phyloP scores from a whole-genome alignment of 1,140 invertebrate species.

The Plutomurus gul region DNA sequence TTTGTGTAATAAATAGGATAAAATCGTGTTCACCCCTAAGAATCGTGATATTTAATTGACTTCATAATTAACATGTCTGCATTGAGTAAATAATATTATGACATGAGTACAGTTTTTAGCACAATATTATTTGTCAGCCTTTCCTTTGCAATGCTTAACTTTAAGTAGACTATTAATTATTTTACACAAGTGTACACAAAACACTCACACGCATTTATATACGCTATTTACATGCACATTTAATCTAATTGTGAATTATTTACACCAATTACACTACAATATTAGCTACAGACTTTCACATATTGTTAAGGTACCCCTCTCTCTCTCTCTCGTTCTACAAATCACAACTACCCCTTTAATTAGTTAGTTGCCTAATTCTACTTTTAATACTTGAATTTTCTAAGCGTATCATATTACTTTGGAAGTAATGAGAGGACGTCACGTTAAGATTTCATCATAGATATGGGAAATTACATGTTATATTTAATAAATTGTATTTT shows the following conservation, averaged over 20 bases:
- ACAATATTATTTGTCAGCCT: constrained; percentile 3
- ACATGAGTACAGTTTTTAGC: background rate
- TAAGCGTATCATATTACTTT: constrained; percentile 11
- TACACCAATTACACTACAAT: background rate
- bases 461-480: constrained; percentile 4
- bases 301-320: no score
- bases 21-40: background rate
- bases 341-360: background rate
- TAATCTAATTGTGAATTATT: background rate
- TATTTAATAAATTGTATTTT: background rate
- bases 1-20: no score
- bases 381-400: background rate
- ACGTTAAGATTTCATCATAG: constrained; percentile 1
- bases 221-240: background rate
- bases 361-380: no score
- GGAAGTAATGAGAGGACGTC: constrained; percentile 12
- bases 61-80: no score
- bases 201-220: background rate
- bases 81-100: background rate
- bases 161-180: background rate
- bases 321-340: no score
- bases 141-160: background rate
- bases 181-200: background rate
- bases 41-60: background rate
- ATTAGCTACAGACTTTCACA: no score